Base-by-base conservation (phyloP, 2,888 invertebrate genomes). In the Miltochrista miniata region DNA sequence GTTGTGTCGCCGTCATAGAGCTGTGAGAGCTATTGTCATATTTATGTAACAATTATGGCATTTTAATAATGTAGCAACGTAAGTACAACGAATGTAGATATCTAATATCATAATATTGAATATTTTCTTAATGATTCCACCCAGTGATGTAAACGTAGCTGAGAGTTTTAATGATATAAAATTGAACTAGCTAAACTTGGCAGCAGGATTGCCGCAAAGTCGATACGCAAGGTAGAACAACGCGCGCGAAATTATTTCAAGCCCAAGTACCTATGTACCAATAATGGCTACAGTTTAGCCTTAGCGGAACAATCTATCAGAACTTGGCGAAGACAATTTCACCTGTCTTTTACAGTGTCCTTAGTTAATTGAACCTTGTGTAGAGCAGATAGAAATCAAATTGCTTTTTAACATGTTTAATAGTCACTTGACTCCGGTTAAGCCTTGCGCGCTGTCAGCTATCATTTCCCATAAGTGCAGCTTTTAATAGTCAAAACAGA, bases 21-120 rank as follows among this genome's bases (percentile, higher is more conserved):
- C 74, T 80, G 80, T 82, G 80, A 83, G 76, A 79, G 72, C 72
- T 62, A 68, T 68, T 72, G 74, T 75, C 73, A 72, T 48, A 24
- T 42, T 30, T 37, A 43, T 38, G 73, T 68, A 68, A 65, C 42
- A 74, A 74, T 73, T 66, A 62, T 75, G 79, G 84, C 84, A 84
- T 85, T 84, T 85, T 68, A 64, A 65, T 79, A 80, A 70, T 57
- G 33, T 79, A 76, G 34, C 79, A 75, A 75, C 51, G 54, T 74
- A 74, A 73, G 59, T 76, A 72, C 71, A 79, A 74, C 67, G 70
- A 65, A 60, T 48, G 42, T 58, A 61, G 50, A 47, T 64, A 56
- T 48, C 56, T 51, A 35, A 47, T 52, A n/a, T 4, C 18, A 24
- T 46, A 48, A 59, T 38, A 54, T 48, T 41, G n/a, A 39, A 18